Conservation (phyloP, 2,888 invertebrate species). For the Drosophila prolongata region DNA sequence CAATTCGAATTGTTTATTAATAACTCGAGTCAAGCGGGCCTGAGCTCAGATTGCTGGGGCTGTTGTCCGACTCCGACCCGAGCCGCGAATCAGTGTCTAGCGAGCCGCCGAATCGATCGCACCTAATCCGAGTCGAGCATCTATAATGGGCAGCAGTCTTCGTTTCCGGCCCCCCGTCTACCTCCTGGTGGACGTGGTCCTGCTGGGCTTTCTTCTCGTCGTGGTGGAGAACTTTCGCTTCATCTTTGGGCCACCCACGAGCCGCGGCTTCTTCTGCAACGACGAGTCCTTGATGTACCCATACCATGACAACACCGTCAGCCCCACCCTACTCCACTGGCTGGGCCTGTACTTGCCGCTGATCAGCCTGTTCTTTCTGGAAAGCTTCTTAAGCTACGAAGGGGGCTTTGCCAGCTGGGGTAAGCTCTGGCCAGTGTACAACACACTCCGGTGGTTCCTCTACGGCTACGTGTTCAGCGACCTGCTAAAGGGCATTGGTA, state of each 20-base stretch:
- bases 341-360: constrained; percentile 58
- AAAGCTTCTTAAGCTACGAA: constrained; percentile 39
- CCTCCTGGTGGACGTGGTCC: constrained; percentile 40
- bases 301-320: constrained; percentile 57
- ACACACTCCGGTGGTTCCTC: constrained; percentile 59
- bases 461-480: constrained; percentile 51
- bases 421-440: constrained; percentile 39
- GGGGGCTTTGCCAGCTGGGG: neutral
- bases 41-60: constrained; percentile 30
- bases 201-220: constrained; percentile 34
- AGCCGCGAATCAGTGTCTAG: constrained; percentile 46
- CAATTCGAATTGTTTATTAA: constrained; percentile 35
- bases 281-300: constrained; percentile 74
- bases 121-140: constrained; percentile 27
- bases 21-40: constrained; percentile 25
- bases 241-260: constrained; percentile 44
- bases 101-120: constrained; percentile 37
- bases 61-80: constrained; percentile 15
- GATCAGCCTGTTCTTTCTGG: constrained; percentile 40
- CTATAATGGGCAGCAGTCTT: constrained; percentile 47
- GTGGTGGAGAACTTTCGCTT: constrained; percentile 31
- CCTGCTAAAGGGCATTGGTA: constrained; percentile 61
- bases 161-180: constrained; percentile 19
- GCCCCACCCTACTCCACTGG: constrained; percentile 40
- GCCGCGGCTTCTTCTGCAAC: constrained; percentile 75